These are phyloP conservation scores for Dreissena rostriformis DNA, from an alignment of 1,140 invertebrate species.

Conservation along the genomic window DNA sequence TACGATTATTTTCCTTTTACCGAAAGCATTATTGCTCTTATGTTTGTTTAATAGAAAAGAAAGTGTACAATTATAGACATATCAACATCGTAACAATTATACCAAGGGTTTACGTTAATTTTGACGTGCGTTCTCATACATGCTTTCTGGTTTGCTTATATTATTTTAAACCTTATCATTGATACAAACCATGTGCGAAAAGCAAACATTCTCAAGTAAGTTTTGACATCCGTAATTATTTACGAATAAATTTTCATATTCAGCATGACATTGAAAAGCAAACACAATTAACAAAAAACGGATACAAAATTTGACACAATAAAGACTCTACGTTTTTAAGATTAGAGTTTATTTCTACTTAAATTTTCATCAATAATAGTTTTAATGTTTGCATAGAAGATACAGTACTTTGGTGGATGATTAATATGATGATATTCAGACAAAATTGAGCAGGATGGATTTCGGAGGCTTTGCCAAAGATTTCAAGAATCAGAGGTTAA, in stretches of 20 bases:
- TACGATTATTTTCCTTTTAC: too few relatives aligned
- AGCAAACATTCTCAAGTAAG: neutral
- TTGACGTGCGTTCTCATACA: too few relatives aligned
- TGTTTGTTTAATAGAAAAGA: too few relatives aligned
- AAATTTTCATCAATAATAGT: constrained; percentile 35
- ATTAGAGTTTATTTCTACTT: constrained; percentile 2
- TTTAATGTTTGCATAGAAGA: constrained; percentile 30
- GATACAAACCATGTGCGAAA: neutral
- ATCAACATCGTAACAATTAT: too few relatives aligned
- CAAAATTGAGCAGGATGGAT: too few relatives aligned
- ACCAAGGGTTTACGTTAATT: too few relatives aligned
- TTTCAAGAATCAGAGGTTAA: constrained; percentile 28
- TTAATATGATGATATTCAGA: constrained; percentile 9
- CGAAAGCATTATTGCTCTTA: too few relatives aligned
- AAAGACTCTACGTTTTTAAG: constrained; percentile 31
- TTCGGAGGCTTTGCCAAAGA: too few relatives aligned
- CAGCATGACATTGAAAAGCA: neutral
- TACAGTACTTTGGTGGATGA: constrained; percentile 14
- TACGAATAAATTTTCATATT: neutral
- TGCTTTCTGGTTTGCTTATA: neutral
- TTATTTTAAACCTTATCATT: neutral
- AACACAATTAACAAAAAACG: neutral
- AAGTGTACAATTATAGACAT: too few relatives aligned
- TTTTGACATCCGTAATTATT: constrained; percentile 4
- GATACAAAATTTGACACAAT: constrained; percentile 1